Base-by-base conservation (phyloP, 2,888 invertebrate species). In the Heliconius ethilla region DNA sequence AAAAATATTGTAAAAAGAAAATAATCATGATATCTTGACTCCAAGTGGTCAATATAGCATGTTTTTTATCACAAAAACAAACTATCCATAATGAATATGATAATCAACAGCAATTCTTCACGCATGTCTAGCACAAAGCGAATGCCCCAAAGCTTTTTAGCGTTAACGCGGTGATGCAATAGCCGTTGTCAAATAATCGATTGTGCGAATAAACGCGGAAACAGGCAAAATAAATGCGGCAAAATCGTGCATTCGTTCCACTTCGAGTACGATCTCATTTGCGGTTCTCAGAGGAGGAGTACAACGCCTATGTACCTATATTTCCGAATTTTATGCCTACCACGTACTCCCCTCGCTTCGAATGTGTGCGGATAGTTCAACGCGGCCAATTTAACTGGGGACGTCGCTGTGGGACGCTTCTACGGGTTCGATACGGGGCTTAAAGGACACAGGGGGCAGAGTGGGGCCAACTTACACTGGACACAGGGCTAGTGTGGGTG, bases 321-420 rank as follows among this genome's bases (percentile, higher is more conserved):
- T 92, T 93, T 93, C 91, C 89, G 89, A 92, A 93, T 93, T 93
- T 93, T 93, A 93, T 92, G 92, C 92, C 91, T 91, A 89, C 90
- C 88, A 86, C 89, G 89, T 81, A 81, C 80, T 78, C 81, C 83
- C 82, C 84, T 82, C 79, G 62, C 65, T 78, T 78, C 70, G 27
- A 6, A 77, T 83, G 87, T 88, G 89, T 87, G 89, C 81, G 86
- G 85, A 85, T 90, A 91, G 91, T 91, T 92, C 82, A 85, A 83
- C 81, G 82, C 79, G 82, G 67, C 92, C 90, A 89, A 80, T 81
- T 81, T 84, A 80, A 59, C 15, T 76, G 81, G 92, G 87, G 37
- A 86, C 89, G 84, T 88, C 87, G 86, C 82, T 82, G 80, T 78
- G 82, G 81, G 75, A 79, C 76, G 82, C 76, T 77, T 81, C 69